Base-by-base conservation (phyloP, 2,113 vertebrate species). In the Scortum barcoo region DNA sequence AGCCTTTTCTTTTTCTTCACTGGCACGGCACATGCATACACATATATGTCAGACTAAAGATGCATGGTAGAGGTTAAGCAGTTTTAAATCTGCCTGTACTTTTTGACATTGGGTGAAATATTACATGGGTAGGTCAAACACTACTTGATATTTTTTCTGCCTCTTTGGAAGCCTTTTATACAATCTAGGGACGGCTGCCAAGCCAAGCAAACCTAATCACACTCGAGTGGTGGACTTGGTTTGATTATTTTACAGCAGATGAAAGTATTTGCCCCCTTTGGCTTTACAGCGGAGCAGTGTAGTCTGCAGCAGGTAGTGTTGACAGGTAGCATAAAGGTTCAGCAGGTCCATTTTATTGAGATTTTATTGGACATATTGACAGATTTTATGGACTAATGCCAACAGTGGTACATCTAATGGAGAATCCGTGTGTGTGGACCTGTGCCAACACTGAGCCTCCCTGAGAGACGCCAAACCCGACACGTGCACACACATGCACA, bases 171-270 rank as follows among this genome's bases (percentile, higher is more conserved):
- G 24, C 22, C 56, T 67, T 82, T 72, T 73, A 63, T 53, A 74
- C 13, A 65, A 56, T 53, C 38, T 57, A 42, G 83, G 90, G 79
- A 83, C 14, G 46, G 3, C 50, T 40, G 63, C 90, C 84, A 92
- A 88, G 76, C 20, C 56, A 87, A 86, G 80, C 80, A 87, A 79
- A 92, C 70, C 60, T 76, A 92, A 88, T 91, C 79, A 76, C 72
- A 51, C 57, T 75, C 0, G n/a, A 78, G 81, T 78, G 81, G 81
- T 78, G 81, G 87, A 73, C 56, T 65, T 50, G 68, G 66, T 75
- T 79, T 81, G 81, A 91, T 88, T 76, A 82, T 89, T 90, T 84
- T 58, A 73, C 73, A 53, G 51, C 24, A 36, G 80, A 83, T 84
- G 76, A 84, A 87, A 85, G 85, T 68, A 58, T 87, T 83, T 67